Percentiles rank a stretch among this genome's conserved stretches.
Evolutionary conservation across 2,888 invertebrate species (phyloP).

Genomic region (Sepiola atlantica): DNA sequence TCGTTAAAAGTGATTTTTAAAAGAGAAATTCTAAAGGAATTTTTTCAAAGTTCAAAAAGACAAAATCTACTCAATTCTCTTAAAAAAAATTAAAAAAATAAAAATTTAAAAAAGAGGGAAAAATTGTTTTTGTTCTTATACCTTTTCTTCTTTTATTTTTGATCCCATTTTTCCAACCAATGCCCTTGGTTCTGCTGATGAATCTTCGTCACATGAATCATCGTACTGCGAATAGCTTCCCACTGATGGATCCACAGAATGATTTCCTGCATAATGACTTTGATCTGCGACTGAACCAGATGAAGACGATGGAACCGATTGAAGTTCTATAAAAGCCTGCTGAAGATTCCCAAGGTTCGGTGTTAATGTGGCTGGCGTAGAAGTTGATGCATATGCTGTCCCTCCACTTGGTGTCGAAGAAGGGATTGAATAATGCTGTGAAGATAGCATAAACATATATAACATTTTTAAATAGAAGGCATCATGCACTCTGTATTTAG

Average conservation of each 20-base stretch:
- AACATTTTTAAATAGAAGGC: not conserved
- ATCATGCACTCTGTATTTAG: not conserved
- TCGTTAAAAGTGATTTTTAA: too few species aligned
- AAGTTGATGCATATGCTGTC: conserved; percentile 78
- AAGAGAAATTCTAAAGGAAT: too few species aligned
- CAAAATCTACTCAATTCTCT: too few species aligned
- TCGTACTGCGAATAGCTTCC: conserved; percentile 38
- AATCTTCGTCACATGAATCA: not conserved
- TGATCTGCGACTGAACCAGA: not conserved
- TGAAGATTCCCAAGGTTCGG: conserved; percentile 93
- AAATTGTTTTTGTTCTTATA: not conserved
- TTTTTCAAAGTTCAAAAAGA: too few species aligned
- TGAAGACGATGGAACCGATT: conserved; percentile 79
- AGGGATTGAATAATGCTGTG: not conserved
- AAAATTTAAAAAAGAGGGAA: too few species aligned
- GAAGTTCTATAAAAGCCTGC: conserved; percentile 91
- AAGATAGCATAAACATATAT: not conserved
- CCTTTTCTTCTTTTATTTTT: not conserved
- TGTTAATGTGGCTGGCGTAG: conserved; percentile 94
- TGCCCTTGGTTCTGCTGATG: not conserved
- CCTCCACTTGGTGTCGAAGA: conserved; percentile 1
- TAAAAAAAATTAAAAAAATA: too few species aligned
- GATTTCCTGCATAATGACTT: conserved; percentile 41
- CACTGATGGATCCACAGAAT: conserved; percentile 47
- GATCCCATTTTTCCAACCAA: not conserved